phyloP scores from a whole-genome alignment of 2,888 invertebrate species.

The Synergus itoensis region DNA sequence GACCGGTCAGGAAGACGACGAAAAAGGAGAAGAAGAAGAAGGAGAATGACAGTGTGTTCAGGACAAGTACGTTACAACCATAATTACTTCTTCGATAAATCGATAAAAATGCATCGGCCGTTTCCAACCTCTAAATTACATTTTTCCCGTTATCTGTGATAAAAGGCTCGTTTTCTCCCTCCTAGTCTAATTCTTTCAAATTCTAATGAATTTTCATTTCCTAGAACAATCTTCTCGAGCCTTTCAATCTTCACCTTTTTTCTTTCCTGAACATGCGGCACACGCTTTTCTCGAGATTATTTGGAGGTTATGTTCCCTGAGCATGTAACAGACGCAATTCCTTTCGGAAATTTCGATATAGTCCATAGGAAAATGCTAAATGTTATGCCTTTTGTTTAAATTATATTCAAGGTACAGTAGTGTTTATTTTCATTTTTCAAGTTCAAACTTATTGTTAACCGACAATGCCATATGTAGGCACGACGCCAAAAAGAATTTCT shows the following conservation, averaged over 20 bases:
- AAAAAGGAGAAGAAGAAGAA: conserved; percentile 9
- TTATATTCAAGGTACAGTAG: not conserved
- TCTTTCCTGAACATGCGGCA: conserved; percentile 6
- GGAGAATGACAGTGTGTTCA: conserved; percentile 26
- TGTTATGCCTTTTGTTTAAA: not conserved
- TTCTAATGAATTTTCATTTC: not conserved
- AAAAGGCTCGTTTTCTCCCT: not conserved
- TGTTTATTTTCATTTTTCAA: not conserved
- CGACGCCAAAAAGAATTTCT: conserved; percentile 34
- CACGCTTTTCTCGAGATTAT: conserved; percentile 12
- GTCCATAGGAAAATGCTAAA: conserved; percentile 14
- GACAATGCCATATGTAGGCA: conserved; percentile 24
- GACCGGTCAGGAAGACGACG: conserved; percentile 1
- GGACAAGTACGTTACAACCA: conserved; percentile 15
- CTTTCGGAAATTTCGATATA: conserved; percentile 22
- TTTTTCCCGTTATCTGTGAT: not conserved
- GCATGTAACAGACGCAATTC: conserved; percentile 20
- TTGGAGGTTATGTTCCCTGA: conserved; percentile 48
- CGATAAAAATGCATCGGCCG: not conserved
- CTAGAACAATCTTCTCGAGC: not conserved
- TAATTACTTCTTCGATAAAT: not conserved
- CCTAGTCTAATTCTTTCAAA: not conserved
- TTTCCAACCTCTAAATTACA: conserved; percentile 18
- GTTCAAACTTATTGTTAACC: conserved; percentile 23
- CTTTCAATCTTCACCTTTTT: not conserved